Conservation (phyloP, 2,113 vertebrate species). For the Cnemophilus loriae region DNA sequence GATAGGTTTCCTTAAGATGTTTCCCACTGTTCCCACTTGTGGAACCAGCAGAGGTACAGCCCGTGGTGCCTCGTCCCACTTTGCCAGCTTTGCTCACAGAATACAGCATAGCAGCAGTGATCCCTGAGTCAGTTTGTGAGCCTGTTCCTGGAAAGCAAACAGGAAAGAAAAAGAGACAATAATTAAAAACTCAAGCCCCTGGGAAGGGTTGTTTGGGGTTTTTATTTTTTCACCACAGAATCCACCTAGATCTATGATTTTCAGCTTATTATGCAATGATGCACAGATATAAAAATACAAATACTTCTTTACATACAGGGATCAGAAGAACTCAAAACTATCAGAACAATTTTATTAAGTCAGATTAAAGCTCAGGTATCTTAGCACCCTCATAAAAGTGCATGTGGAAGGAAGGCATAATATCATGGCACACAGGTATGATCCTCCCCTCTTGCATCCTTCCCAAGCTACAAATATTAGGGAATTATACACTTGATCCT, state of each 20-base stretch:
- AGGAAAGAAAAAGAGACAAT: neutral
- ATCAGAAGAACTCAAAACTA: conserved; percentile 1
- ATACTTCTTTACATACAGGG: neutral
- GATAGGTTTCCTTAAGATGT: neutral
- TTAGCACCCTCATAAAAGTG: neutral
- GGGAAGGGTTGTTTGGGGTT: neutral
- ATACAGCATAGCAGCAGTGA: neutral
- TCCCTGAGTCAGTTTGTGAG: neutral
- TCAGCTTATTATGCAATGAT: neutral
- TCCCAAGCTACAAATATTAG: neutral
- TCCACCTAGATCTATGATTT: neutral
- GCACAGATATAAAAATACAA: neutral
- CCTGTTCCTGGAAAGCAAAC: neutral
- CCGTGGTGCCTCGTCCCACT: neutral
- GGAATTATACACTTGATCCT: neutral
- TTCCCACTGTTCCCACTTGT: neutral
- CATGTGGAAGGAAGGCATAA: neutral
- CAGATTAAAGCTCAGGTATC: neutral
- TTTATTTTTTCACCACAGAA: neutral
- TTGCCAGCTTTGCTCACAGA: neutral
- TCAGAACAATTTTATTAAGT: conserved; percentile 29
- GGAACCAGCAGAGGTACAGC: too few species aligned
- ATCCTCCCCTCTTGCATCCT: neutral
- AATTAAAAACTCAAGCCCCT: neutral
- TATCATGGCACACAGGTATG: neutral